Base-by-base conservation (phyloP, 2,888 invertebrate species). In the Cyclophora punctaria region DNA sequence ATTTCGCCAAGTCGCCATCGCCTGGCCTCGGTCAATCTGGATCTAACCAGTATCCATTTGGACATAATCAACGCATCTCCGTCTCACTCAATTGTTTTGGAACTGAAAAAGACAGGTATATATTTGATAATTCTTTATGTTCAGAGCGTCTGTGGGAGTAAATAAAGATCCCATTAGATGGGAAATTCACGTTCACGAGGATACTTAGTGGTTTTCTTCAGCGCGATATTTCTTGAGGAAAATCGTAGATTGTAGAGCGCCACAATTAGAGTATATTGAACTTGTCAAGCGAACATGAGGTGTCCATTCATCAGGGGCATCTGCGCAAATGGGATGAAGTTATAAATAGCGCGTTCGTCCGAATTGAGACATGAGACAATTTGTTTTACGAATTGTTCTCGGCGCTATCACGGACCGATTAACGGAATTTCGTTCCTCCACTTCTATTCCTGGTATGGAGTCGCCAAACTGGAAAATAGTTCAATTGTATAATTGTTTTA, bases 41-140 rank as follows among this genome's bases (percentile, higher is more conserved):
- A 73, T 66, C 57, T 53, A 80, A 83, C 84, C 72, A 73, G 83
- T 80, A 78, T 78, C 76, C 78, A 83, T 82, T 81, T 75, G 72
- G 62, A 71, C 73, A 75, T 79, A 79, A 79, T 80, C 69, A 75
- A 61, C 51, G 37, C 37, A 37, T 37, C 37, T 37, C 37, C 5
- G 37, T 37, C 37, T 37, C 37, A 5, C 5, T 37, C 37, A 37
- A 37, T 37, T 37, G 37, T 37, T 37, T 37, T 5, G 5, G 37
- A 4, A 37, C 4, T 37, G 37, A 5, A 4, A 37, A 5, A 37
- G 37, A 37, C 37, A 37, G 37, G 37, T 37, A 37, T 37, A 37
- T 44, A 20, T 44, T 33, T 41, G 41, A 41, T 41, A 5, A 42
- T 3, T 42, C n/a, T 7, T n/a, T 4, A 20, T 20, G 20, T 20